Base-by-base conservation (phyloP, 1,140 invertebrate species). In the Oncopodura yosiiana region DNA sequence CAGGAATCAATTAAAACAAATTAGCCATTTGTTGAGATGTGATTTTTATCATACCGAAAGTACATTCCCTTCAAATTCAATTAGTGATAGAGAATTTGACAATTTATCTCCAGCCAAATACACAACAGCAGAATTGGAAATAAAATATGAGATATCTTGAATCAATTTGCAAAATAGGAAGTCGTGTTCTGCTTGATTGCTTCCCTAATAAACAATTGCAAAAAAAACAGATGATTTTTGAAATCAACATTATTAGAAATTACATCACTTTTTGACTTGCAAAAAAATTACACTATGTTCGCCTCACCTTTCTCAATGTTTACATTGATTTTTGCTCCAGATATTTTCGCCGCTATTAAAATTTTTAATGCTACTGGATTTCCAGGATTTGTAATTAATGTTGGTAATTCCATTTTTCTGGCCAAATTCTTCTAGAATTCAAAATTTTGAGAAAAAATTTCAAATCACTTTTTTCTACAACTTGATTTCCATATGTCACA, bases 291-390 rank as follows among this genome's bases (percentile, higher is more conserved):
- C 9, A 6, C 42, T 21, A 21, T 11, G 16, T 36, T 16, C 34
- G 23, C 37, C 58, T 51, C 55, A 60, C 58, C 18, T 8, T 54
- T 36, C 2, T 37, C 30, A 14, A 37, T 42, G 11, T 61, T 44
- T 36, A 83, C 49, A 42, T 73, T 67, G 18, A 79, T 67, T 53
- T 73, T 65, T 62, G 76, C 71, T 56, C 77, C 72, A 1, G 74
- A 71, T 61, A 81, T 72, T 65, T 82, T 81, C 1, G 77, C 75
- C 41, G 78, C 78, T 56, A 84, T 73, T 18, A 84, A 62, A 52
- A 85, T 61, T 66, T 87, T 85, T 50, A 86, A 69, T 3, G 78
- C 76, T 24, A 81, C 77, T 5, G 81, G 81, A 73, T 85, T 86
- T 59, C 78, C 38, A 8, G 27, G 23, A 43, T 59, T 50, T 1